These are phyloP conservation scores for Saccopteryx leptura DNA, from an alignment of 2,113 vertebrate species.

Conservation along the genomic window DNA sequence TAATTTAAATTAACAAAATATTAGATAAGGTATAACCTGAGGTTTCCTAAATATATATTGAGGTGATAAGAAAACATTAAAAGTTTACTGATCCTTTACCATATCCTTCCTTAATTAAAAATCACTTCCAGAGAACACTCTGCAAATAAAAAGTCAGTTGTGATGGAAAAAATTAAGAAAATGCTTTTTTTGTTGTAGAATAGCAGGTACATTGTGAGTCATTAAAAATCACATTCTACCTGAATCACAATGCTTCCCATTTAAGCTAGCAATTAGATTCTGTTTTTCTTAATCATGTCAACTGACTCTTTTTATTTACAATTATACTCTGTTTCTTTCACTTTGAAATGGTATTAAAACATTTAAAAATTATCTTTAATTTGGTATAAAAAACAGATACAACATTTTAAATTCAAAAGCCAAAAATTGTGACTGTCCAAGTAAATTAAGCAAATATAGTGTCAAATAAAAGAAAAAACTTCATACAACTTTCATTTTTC, in stretches of 20 bases:
- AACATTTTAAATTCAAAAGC: slow-evolving; percentile 27
- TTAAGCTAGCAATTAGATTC: background rate
- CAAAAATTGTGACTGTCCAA: slow-evolving; percentile 24
- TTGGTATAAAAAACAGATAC: slow-evolving; percentile 56
- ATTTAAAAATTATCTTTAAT: background rate
- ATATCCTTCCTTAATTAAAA: background rate
- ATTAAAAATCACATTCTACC: slow-evolving; percentile 10
- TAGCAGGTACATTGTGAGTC: background rate
- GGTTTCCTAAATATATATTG: background rate
- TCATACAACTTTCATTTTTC: slow-evolving; percentile 27
- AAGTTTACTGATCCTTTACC: background rate
- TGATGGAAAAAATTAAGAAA: background rate
- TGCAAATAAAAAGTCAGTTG: background rate
- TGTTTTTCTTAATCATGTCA: background rate
- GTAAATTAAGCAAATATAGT: slow-evolving; percentile 34
- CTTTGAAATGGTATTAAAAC: background rate
- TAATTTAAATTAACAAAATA: slow-evolving; percentile 37
- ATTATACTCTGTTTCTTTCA: background rate
- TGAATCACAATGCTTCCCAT: background rate
- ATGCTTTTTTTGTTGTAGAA: background rate
- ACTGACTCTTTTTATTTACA: background rate
- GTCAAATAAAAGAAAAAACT: background rate
- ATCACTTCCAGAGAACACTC: slow-evolving; percentile 35
- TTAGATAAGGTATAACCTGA: background rate
- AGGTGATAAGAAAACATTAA: background rate